Evolutionary conservation across 1,140 invertebrate genomes (phyloP), one percentile per base, ranked within the genome.

Genomic region (Scaptomyza graminum): DNA sequence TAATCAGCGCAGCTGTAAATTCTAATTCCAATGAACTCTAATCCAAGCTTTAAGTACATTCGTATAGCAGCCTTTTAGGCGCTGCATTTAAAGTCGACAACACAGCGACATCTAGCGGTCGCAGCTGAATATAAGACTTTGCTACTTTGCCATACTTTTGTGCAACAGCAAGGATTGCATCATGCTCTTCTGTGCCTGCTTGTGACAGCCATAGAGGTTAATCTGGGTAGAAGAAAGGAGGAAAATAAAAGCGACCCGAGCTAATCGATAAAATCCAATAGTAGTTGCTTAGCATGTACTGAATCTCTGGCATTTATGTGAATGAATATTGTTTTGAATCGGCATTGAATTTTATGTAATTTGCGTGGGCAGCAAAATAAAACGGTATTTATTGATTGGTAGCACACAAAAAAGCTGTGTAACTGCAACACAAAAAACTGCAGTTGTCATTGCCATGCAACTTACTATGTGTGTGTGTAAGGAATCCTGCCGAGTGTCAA

Each of bases 261-360:
- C 46, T n/a, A 81, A 74, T 87, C 74, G 78, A 87, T 87, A 67
- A 25, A 22, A 0, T 22, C 12, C 50, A 59, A 72, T 66, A 60
- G 52, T 66, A 60, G 63, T 52, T 16, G 25, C 28, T 9, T 12
- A n/a, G 16, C 12, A 41, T n/a, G 16, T 28, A 15, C 6, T 49
- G 28, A 47, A 49, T 41, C 63, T 46, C 12, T 72, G 69, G 59
- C 69, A 63, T 72, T 72, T 72, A 44, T 39, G 47, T 34, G 67
- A 4, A 25, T 37, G 22, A 43, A 56, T 16, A 16, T 50, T 34
- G 11, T 5, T 31, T 55, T 22, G 15, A 13, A 4, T 9, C 13
- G 13, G 22, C 41, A 54, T 52, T 59, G 37, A 44, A 39, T 12
- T 67, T 72, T 72, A 51, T 55, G 41, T 59, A 72, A 72, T 66